Conservation (phyloP, 2,113 vertebrate genomes). For the Eonycteris spelaea region DNA sequence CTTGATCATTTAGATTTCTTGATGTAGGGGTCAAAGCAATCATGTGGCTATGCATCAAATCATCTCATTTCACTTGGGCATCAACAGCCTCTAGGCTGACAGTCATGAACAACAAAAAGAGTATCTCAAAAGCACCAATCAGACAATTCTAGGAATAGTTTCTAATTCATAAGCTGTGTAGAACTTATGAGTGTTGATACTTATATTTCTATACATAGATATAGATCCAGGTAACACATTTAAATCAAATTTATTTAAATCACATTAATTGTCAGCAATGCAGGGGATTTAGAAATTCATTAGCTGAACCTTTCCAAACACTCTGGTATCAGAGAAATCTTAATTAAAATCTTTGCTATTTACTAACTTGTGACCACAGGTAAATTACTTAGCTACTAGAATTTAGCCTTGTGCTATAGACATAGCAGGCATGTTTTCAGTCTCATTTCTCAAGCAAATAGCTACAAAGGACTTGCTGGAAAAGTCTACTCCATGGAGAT, state of each 20-base stretch:
- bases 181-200: not conserved
- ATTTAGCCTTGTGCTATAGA: not conserved
- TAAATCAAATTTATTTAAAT: conserved; percentile 18
- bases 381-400: not conserved
- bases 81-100: not conserved
- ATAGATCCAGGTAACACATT: not conserved
- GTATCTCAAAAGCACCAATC: not conserved
- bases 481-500: not conserved
- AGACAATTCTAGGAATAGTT: not conserved
- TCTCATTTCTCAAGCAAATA: not conserved
- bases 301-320: conserved; percentile 17
- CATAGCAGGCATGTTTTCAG: not conserved
- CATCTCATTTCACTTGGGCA: not conserved
- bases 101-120: not conserved
- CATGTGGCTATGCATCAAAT: not conserved
- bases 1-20: not conserved
- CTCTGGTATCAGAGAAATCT: not conserved
- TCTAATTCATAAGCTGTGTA: not conserved
- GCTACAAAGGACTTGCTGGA: not conserved
- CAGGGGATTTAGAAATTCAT: conserved; percentile 24
- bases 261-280: conserved; percentile 5
- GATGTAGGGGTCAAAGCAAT: not conserved
- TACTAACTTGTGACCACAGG: not conserved
- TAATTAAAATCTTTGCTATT: conserved; percentile 17
- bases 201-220: not conserved